These are phyloP conservation scores for Pagrus major DNA, from an alignment of 2,113 vertebrate genomes.

Conservation along the genomic window DNA sequence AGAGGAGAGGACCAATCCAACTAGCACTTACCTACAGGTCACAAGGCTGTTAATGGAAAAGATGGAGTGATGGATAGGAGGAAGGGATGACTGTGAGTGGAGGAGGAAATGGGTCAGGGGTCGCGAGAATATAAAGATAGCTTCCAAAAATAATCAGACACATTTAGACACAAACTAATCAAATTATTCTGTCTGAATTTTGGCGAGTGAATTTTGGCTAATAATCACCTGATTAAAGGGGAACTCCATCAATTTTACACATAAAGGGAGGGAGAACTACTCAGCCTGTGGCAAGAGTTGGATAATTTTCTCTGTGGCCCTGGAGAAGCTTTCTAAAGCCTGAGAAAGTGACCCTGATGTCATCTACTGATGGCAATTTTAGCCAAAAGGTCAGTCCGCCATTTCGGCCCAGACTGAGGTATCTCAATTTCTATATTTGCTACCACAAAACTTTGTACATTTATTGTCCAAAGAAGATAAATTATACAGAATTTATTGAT, in stretches of 20 bases:
- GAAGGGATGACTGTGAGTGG: conserved; percentile 43
- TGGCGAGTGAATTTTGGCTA: background rate
- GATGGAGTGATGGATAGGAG: conserved; percentile 54
- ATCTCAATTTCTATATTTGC: too few relatives aligned
- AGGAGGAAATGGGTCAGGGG: conserved; percentile 41
- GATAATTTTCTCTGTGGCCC: background rate
- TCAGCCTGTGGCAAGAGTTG: background rate
- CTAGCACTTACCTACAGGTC: conserved; percentile 71
- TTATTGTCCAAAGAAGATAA: too few relatives aligned
- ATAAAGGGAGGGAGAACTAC: background rate
- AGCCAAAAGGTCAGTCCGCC: too few relatives aligned
- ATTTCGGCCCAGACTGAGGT: too few relatives aligned
- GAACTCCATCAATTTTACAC: background rate
- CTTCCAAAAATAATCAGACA: conserved; percentile 35
- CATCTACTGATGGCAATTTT: too few relatives aligned
- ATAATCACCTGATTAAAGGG: background rate
- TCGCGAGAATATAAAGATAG: conserved; percentile 22
- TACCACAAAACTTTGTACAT: too few relatives aligned
- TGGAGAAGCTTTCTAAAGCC: too few relatives aligned
- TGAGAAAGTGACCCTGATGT: too few relatives aligned
- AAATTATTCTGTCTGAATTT: background rate
- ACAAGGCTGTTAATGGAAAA: conserved; percentile 69
- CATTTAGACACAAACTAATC: background rate
- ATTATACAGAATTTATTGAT: too few relatives aligned
- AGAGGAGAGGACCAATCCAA: conserved; percentile 51